These are phyloP conservation scores for Odontocerum albicorne DNA, from an alignment of 2,888 invertebrate species.

Conservation along the genomic window DNA sequence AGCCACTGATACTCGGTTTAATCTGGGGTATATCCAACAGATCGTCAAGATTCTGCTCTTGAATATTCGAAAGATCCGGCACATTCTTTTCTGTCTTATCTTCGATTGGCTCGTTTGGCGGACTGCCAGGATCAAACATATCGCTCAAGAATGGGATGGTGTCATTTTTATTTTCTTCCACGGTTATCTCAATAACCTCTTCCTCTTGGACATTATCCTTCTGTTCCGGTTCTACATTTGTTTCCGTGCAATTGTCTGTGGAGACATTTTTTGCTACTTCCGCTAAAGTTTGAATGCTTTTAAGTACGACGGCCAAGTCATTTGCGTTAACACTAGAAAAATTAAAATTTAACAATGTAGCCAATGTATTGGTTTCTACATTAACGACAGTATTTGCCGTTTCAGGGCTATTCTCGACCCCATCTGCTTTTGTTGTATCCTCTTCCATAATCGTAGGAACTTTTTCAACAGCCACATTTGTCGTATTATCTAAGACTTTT, in stretches of 20 bases:
- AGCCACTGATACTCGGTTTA: constrained; percentile 46
- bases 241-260: constrained; percentile 39
- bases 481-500: no score
- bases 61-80: not conserved
- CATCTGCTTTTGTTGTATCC: no score
- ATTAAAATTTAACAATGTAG: constrained; percentile 43
- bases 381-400: not conserved
- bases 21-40: constrained; percentile 38
- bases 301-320: constrained; percentile 49
- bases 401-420: not conserved
- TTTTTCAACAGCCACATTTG: no score
- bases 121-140: constrained; percentile 51
- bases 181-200: constrained; percentile 38
- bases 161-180: constrained; percentile 44
- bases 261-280: not conserved
- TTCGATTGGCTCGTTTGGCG: constrained; percentile 37
- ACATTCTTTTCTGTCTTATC: constrained; percentile 46
- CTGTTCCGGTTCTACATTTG: constrained; percentile 53
- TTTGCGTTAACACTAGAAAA: constrained; percentile 50
- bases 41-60: constrained; percentile 41
- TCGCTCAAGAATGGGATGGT: constrained; percentile 55
- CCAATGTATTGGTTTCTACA: constrained; percentile 35
- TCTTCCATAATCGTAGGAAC: no score
- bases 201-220: constrained; percentile 52
- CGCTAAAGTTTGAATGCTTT: constrained; percentile 50